phyloP scores from a whole-genome alignment of 2,888 invertebrate species.

The Sturmia bella region DNA sequence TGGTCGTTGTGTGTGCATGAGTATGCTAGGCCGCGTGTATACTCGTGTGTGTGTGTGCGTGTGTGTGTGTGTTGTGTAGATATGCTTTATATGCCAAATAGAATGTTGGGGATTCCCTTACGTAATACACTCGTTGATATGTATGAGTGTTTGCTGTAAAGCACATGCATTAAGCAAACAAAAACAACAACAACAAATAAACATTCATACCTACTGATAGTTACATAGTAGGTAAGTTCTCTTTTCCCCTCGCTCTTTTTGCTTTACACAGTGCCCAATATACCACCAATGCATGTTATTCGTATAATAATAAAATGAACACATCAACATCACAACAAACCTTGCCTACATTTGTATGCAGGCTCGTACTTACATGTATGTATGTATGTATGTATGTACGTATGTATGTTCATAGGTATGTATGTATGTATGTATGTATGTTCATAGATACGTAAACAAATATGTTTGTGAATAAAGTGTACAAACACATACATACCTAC shows the following conservation, averaged over 20 bases:
- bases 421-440: too few species aligned
- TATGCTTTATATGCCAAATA: constrained; percentile 62
- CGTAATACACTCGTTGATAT: constrained; percentile 75
- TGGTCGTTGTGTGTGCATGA: background rate
- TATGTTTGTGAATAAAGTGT: too few species aligned
- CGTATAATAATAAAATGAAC: background rate
- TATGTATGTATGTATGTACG: too few species aligned
- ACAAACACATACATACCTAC: too few species aligned
- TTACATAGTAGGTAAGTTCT: background rate
- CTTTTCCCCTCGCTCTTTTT: background rate
- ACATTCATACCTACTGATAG: background rate
- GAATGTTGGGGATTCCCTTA: constrained; percentile 80
- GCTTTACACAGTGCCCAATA: background rate
- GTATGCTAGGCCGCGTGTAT: background rate
- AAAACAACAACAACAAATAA: constrained; percentile 55
- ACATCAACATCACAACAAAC: background rate
- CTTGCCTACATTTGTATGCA: background rate
- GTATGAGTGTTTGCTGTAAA: constrained; percentile 4
- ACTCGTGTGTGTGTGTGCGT: background rate
- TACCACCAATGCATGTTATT: too few species aligned
- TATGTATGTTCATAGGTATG: too few species aligned
- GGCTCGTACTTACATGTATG: too few species aligned
- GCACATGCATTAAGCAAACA: constrained; percentile 49
- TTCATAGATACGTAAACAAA: too few species aligned
- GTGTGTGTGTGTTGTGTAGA: constrained; percentile 19